These are phyloP conservation scores for Xyrauchen texanus DNA, from an alignment of 2,113 vertebrate species.

Conservation along the genomic window DNA sequence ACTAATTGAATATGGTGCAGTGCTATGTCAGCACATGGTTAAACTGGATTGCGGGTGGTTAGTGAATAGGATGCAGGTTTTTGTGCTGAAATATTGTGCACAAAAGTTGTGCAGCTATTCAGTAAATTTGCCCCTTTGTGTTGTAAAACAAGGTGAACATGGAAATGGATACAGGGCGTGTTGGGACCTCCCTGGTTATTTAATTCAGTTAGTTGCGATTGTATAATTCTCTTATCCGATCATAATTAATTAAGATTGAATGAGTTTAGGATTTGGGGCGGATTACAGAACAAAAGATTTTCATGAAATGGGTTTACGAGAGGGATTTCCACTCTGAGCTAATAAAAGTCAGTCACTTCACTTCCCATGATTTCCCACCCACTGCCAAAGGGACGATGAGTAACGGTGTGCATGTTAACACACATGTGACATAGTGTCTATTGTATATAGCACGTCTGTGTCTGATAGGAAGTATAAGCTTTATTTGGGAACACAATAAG, in stretches of 20 bases:
- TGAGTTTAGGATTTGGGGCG: constrained; percentile 56
- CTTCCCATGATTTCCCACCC: constrained; percentile 18
- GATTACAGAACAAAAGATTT: constrained; percentile 56
- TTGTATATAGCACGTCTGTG: constrained; percentile 1
- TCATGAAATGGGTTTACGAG: constrained; percentile 48
- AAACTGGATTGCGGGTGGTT: too few species aligned
- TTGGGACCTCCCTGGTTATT: constrained; percentile 8
- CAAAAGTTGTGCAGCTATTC: too few species aligned
- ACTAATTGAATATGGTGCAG: too few species aligned
- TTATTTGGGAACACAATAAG: background rate
- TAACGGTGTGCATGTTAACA: constrained; percentile 10
- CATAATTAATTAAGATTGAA: constrained; percentile 62
- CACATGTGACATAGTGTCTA: constrained; percentile 2
- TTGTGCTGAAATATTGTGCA: too few species aligned
- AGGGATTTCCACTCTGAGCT: constrained; percentile 48
- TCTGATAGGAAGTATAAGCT: background rate
- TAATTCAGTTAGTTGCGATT: background rate
- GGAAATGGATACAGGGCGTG: too few species aligned
- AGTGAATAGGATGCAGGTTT: too few species aligned
- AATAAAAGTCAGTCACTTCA: constrained; percentile 50
- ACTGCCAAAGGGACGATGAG: constrained; percentile 35
- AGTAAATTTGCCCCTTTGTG: too few species aligned
- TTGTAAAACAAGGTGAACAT: too few species aligned
- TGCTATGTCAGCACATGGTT: too few species aligned
- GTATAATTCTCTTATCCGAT: constrained; percentile 36